Base-by-base conservation (phyloP, 2,888 invertebrate genomes). In the Drosophila lacicola region DNA sequence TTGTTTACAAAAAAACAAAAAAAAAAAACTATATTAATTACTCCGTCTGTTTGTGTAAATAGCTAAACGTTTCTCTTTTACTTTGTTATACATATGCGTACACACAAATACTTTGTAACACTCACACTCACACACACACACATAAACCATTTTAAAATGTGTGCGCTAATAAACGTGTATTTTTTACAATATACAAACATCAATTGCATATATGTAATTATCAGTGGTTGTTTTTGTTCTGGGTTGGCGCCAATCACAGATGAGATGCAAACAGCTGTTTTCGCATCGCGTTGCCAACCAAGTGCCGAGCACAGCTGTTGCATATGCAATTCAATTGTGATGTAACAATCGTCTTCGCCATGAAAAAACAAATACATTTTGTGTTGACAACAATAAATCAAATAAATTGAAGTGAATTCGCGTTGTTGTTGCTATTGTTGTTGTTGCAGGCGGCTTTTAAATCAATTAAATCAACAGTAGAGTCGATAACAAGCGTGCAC, bases 101-200 rank as follows among this genome's bases (percentile, higher is more conserved):
- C 36, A 19, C 47, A 72, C 45, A 49, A 60, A 78, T 73, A 79
- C 71, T 67, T 76, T 79, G 82, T 82, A 82, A 57, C 49, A 74
- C 54, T 37, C 53, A 77, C 17, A 68, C 58, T 69, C 49, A 44
- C 10, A 68, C 19, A 51, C 37, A 46, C 46, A 70, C 25, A 74
- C 57, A 79, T 49, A 61, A 61, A 78, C 70, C 68, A 78, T 77
- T 84, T 73, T 70, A 79, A 82, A 69, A 65, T 67, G 71, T 70
- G 78, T 73, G 78, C 78, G 82, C 82, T 80, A 85, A 83, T 79
- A 86, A 83, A 86, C 61, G 77, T 83, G 86, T 81, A 79, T 79
- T 86, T 83, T 83, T 83, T 86, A 83, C 68, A 79, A 76, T 72
- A 80, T 76, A 69, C 64, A 55, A 62, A 55, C 34, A 55, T 42